Base-by-base conservation (phyloP, 2,888 invertebrate species). In the Zelleria hepariella region DNA sequence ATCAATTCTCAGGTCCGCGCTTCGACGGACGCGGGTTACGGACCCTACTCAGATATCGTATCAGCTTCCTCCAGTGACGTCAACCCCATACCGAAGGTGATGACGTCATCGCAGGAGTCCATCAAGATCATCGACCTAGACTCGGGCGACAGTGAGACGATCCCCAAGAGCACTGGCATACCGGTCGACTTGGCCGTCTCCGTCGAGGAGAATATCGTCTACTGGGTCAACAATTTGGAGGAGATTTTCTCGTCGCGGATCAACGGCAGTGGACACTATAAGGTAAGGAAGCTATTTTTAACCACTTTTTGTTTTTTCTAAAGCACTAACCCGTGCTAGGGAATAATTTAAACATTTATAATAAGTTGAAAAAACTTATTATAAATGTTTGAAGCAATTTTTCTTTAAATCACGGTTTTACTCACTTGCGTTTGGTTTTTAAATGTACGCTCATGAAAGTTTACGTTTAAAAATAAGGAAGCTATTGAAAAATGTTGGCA, bases 221-320 rank as follows among this genome's bases (percentile, higher is more conserved):
- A 94, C 68, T 97, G 96, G 96, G 91, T 96, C 15, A 95, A 96
- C 69, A 92, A 94, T 67, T 90, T 93, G 72, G 91, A 93, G 63
- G 93, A 94, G 74, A 79, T 95, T 62, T 91, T 93, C 65, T 91
- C 91, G 24, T 91, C 92, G 1, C 86, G 91, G 64, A 82, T 91
- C 25, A 88, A 89, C 59, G 91, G 91, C 15, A 83, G 82, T 66
- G 87, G 88, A 1, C 85, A 89, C 66, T 84, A 79, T 60, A 89
- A 89, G 77, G 89, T 87, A 65, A 64, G n/a, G n/a, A n/a, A n/a
- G n/a, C n/a, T n/a, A n/a, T n/a, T n/a, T n/a, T n/a, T n/a, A n/a
- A n/a, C n/a, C n/a, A n/a, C n/a, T n/a, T n/a, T n/a, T n/a, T n/a
- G n/a, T n/a, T n/a, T n/a, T n/a, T n/a, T n/a, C n/a, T n/a, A n/a